phyloP scores from a whole-genome alignment of 23 tunicate genomes.

The Botrylloides violaceus region DNA sequence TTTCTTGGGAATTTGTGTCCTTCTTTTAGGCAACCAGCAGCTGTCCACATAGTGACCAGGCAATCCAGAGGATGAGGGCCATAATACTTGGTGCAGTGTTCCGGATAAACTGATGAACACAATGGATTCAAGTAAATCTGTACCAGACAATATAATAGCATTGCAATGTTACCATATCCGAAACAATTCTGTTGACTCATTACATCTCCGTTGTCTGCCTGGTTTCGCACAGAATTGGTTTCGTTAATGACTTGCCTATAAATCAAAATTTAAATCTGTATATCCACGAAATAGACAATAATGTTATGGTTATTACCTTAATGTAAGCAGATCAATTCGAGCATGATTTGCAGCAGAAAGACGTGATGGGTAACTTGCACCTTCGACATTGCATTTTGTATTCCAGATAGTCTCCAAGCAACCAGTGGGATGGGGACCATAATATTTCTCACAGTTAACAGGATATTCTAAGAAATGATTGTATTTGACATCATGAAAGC shows the following conservation, averaged over 20 bases:
- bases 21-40: neutral
- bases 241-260: too few species aligned
- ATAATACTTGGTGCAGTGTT: constrained; percentile 8
- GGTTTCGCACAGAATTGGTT: neutral
- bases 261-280: neutral
- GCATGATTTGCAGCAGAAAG: neutral
- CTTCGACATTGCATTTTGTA: neutral
- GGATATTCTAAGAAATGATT: too few species aligned
- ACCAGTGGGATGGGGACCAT: constrained; percentile 15
- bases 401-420: constrained; percentile 26
- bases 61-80: constrained; percentile 20
- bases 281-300: neutral
- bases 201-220: constrained; percentile 13
- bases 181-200: constrained; percentile 9
- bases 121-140: neutral
- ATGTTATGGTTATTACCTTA: neutral
- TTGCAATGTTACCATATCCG: constrained; percentile 11
- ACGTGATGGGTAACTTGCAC: neutral
- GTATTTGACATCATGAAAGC: too few species aligned
- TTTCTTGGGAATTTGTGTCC: constrained; percentile 2
- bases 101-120: neutral
- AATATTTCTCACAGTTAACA: constrained; percentile 12
- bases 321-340: neutral
- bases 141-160: too few species aligned
- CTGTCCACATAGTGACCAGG: constrained; percentile 4